Base-by-base conservation (phyloP, 2,888 invertebrate species). In the Pristionchus fissidentatus region DNA sequence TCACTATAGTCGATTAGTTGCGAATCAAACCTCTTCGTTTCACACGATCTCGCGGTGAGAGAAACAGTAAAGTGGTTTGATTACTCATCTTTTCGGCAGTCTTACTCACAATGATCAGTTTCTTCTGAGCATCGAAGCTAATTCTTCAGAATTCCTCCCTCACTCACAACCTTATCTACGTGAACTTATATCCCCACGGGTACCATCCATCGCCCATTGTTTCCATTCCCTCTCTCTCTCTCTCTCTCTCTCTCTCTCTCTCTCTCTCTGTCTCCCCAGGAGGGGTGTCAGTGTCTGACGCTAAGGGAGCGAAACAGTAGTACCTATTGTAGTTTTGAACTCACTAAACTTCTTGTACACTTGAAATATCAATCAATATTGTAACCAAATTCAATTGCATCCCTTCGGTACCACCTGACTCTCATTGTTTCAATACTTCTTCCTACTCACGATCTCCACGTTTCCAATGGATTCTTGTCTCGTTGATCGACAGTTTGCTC, bases 361-460 rank as follows among this genome's bases (percentile, higher is more conserved):
- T n/a, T n/a, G n/a, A n/a, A n/a, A n/a, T n/a, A n/a, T n/a, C n/a
- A n/a, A n/a, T n/a, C n/a, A n/a, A n/a, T n/a, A n/a, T n/a, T n/a
- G n/a, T n/a, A n/a, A n/a, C n/a, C n/a, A n/a, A n/a, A n/a, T n/a
- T n/a, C n/a, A n/a, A n/a, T n/a, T n/a, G n/a, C n/a, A n/a, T n/a
- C n/a, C n/a, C n/a, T n/a, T n/a, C n/a, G n/a, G n/a, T n/a, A n/a
- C n/a, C n/a, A n/a, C n/a, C n/a, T n/a, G n/a, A n/a, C n/a, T n/a
- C n/a, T n/a, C 4, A 86, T 87, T 43, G 87, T 86, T 5, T 84
- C 85, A 77, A 41, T 87, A 8, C 87, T 86, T 55, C 86, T 87
- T 57, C 84, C 87, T 13, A 87, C 87, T 3, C 66, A 78, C 7
- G 46, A 86, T 62, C 78, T 83, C n/a, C 84, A 86, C 55, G 82